phyloP scores from a whole-genome alignment of 1,140 invertebrate genomes.

The Drosophila ogumai region DNA sequence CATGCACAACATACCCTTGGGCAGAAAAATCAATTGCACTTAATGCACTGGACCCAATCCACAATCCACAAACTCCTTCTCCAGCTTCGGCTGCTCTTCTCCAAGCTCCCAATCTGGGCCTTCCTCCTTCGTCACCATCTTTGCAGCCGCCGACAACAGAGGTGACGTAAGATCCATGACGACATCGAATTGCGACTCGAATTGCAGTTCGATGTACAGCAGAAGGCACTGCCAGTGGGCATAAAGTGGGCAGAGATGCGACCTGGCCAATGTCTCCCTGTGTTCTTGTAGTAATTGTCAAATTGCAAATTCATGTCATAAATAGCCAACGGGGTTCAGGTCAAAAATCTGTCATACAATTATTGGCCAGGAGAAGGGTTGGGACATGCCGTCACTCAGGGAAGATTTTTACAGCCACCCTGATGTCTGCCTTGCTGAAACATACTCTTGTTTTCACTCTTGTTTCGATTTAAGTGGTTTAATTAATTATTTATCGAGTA shows the following conservation, averaged over 20 bases:
- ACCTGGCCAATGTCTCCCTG: conserved; percentile 2
- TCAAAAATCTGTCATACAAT: conserved; percentile 57
- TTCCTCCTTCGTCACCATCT: conserved; percentile 18
- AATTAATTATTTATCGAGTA: background rate
- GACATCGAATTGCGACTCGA: conserved; percentile 27
- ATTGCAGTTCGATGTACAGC: conserved; percentile 63
- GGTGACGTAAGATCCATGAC: conserved; percentile 65
- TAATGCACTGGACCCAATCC: conserved; percentile 63
- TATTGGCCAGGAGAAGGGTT: background rate
- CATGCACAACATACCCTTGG: conserved; percentile 64
- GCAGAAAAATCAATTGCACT: conserved; percentile 78
- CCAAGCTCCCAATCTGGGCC: conserved; percentile 4
- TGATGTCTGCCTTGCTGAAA: background rate
- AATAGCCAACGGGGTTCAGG: conserved; percentile 52
- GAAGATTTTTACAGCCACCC: conserved; percentile 49
- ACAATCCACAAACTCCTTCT: conserved; percentile 14
- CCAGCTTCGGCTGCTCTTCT: conserved; percentile 9
- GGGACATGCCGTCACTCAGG: background rate
- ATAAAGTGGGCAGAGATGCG: conserved; percentile 21
- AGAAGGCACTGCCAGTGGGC: conserved; percentile 65
- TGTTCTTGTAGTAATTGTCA: conserved; percentile 72
- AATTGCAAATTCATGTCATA: conserved; percentile 84
- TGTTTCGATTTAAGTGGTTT: background rate
- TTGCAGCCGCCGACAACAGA: background rate
- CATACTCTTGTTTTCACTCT: background rate